Evolutionary conservation across 2,797 vertebrate genomes (phyloP), one percentile per base, ranked within the genome.

Genomic region (Sternarchorhynchus goeldii): DNA sequence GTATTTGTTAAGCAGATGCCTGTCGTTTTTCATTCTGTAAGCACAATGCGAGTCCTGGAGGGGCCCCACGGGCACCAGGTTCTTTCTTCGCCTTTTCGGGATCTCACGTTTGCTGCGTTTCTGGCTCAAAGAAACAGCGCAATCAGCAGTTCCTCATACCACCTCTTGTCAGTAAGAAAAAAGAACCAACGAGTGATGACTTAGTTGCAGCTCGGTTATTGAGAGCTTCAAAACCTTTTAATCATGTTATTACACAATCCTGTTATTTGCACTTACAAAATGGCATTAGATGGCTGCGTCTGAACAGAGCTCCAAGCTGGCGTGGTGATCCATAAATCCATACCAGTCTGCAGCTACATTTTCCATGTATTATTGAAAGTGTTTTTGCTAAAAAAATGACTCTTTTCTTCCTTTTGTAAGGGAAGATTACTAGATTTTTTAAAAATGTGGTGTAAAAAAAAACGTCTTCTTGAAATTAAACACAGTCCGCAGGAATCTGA

Each of bases 1-100:
- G 83, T 85, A 83, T 81, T 85, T 79, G 74, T 79, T 83, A 79
- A 75, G 79, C 84, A 81, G 73, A 81, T 83, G 81, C 84, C 81
- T 82, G 81, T 81, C 83, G 66, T 83, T 69, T 82, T 79, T 85
- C 81, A 83, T 78, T 81, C 65, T 74, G 78, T 80, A 76, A 73
- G 75, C 78, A 78, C 81, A 76, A 78, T 76, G 76, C 78, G 77
- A 74, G 59, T 59, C 34, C 53, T 59, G 65, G 16, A 76, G 12
- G 65, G 76, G 39, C 76, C 57, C 56, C 76, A 71, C 10, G 39
- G 73, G 76, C 66, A 58, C 66, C 21, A 53, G 62, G 58, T 79
- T 31, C 59, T 57, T 66, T 68, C 39, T 39, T 39, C 56, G 60
- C 75, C 73, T 80, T 80, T 70, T 41, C 31, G 53, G 20, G 58